Base-by-base conservation (phyloP, 2,113 vertebrate genomes). In the Prunella fulvescens region DNA sequence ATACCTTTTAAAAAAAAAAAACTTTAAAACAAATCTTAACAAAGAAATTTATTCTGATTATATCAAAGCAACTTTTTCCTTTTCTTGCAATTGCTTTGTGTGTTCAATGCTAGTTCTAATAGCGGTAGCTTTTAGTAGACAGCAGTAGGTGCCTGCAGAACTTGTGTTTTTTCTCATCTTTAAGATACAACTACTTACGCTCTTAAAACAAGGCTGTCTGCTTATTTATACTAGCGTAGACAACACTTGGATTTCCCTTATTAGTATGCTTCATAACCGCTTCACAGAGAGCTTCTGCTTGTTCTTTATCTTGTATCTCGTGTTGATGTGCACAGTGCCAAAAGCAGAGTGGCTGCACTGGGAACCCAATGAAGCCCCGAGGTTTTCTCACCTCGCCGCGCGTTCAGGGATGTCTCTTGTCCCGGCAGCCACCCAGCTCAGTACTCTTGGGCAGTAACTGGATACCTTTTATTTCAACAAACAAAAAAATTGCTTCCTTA, bases 111-210 rank as follows among this genome's bases (percentile, higher is more conserved):
- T 99, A 99, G 99, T 99, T 99, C 99, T 98, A 98, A 99, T 99
- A 99, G 99, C 99, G 97, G 99, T 99, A 99, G 99, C 99, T 99
- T 99, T 99, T 99, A 99, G 99, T 99, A 99, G 99, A 99, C 98
- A 99, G 99, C 99, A 96, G 98, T 99, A 99, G 99, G 99, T 99
- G 99, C 99, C 99, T 99, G 99, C 99, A 98, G 97, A 98, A 98
- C 97, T 98, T 98, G 98, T 98, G 98, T 99, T 98, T 99, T 99
- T 99, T 98, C 98, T 99, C 98, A 99, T 99, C 98, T 98, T 99
- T 98, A 99, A 98, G 97, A 98, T 99, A 98, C 98, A 98, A 98
- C 98, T 99, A 98, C 98, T 98, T 98, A 99, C 98, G 98, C 99
- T 99, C 98, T 98, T 98, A 98, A 98, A 98, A 98, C 98, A 98